These are phyloP conservation scores for Neolamprologus longior DNA, from an alignment of 2,113 vertebrate species.

Conservation along the genomic window DNA sequence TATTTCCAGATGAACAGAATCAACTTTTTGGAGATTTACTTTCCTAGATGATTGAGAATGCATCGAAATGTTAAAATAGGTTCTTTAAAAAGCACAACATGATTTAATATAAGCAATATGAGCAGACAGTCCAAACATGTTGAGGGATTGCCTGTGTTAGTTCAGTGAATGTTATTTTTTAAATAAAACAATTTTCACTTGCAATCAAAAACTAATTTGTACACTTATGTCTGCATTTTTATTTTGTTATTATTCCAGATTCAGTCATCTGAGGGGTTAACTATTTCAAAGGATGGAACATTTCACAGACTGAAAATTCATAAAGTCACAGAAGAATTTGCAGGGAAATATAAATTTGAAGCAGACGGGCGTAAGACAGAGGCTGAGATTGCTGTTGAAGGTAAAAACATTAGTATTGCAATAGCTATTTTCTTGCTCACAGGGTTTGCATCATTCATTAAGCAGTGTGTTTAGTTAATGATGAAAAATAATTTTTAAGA, in stretches of 20 bases:
- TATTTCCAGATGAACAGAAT: neutral
- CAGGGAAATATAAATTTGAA: conserved; percentile 84
- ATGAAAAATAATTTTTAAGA: neutral
- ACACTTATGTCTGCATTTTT: neutral
- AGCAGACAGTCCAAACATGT: neutral
- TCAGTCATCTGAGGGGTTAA: conserved; percentile 61
- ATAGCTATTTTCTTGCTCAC: neutral
- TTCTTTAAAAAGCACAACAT: neutral
- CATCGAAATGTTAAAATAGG: neutral
- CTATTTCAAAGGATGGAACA: conserved; percentile 75
- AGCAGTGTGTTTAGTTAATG: neutral
- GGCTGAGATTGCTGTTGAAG: conserved; percentile 68
- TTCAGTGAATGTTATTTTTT: neutral
- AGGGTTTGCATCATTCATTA: neutral
- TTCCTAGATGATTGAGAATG: neutral
- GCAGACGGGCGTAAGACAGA: conserved; percentile 75
- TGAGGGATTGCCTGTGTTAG: neutral
- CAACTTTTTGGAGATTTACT: neutral
- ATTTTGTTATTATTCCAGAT: conserved; percentile 61
- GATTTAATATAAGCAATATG: neutral
- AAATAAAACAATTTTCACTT: neutral
- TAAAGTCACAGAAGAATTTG: conserved; percentile 68
- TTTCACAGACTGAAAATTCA: conserved; percentile 76
- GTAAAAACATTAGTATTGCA: conserved; percentile 41
- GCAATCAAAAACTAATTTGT: neutral